Conservation (phyloP, 2,888 invertebrate genomes). For the Zaprionus bogoriensis region DNA sequence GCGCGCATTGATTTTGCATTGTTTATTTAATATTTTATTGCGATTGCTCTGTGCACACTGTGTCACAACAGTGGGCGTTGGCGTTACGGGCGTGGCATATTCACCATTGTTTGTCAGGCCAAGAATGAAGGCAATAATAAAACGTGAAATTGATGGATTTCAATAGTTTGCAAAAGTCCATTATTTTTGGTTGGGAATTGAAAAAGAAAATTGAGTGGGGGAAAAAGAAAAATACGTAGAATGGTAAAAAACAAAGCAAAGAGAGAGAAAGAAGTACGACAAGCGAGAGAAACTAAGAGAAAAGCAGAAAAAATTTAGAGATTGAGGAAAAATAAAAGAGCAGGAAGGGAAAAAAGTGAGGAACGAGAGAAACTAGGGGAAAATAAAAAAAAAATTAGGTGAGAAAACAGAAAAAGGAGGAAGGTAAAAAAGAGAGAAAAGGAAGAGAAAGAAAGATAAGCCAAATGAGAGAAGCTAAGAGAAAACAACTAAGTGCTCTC, state of each 20-base stretch:
- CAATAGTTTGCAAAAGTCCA: constrained; percentile 11
- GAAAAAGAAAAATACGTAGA: not conserved
- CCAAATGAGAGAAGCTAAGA: too few species aligned
- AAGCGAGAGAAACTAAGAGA: too few species aligned
- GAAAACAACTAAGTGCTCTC: too few species aligned
- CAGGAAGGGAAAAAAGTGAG: too few species aligned
- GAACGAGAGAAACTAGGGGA: too few species aligned
- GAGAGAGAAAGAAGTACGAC: not conserved
- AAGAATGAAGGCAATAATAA: constrained; percentile 5
- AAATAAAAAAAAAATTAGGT: too few species aligned
- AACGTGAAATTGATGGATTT: constrained; percentile 8
- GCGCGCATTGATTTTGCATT: constrained; percentile 23
- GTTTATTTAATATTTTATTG: constrained; percentile 52
- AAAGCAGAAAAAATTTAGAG: too few species aligned
- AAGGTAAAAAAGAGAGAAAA: too few species aligned
- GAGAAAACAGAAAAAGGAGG: too few species aligned
- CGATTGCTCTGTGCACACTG: constrained; percentile 27
- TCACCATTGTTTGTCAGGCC: constrained; percentile 11
- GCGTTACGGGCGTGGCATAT: constrained; percentile 9
- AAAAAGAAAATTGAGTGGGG: too few species aligned
- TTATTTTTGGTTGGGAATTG: not conserved
- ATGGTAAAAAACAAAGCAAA: not conserved
- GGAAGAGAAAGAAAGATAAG: too few species aligned
- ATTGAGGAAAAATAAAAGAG: too few species aligned
- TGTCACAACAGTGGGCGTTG: not conserved